Percentiles rank a stretch among this genome's conserved stretches.
These are phyloP conservation scores for Lagopus muta DNA, from an alignment of 2,113 vertebrate species.

Conservation along the genomic window DNA sequence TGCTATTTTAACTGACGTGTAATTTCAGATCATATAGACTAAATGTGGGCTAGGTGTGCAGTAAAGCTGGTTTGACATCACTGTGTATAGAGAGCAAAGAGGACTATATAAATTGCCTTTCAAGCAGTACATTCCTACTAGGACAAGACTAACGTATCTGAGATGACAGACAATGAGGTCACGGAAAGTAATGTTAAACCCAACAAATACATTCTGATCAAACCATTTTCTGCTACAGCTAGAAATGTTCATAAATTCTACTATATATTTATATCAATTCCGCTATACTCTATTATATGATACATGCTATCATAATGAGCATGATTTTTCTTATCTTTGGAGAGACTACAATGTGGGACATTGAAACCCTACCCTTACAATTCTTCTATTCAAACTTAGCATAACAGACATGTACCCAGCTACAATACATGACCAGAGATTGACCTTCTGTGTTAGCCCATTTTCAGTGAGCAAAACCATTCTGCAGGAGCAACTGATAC, in stretches of 20 bases:
- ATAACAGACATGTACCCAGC: background rate
- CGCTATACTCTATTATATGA: background rate
- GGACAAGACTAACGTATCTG: background rate
- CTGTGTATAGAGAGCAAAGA: background rate
- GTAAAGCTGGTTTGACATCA: background rate
- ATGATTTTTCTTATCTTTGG: background rate
- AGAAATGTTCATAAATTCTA: background rate
- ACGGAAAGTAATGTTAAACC: background rate
- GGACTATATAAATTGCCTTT: background rate
- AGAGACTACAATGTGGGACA: background rate
- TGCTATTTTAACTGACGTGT: background rate
- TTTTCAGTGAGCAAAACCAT: background rate
- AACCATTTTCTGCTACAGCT: background rate
- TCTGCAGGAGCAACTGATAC: background rate
- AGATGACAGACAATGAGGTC: background rate
- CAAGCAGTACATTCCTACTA: background rate
- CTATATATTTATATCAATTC: background rate
- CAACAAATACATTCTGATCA: background rate
- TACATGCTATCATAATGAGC: background rate
- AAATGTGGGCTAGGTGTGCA: background rate
- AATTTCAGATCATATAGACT: background rate
- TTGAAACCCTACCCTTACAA: background rate
- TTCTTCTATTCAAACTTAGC: background rate
- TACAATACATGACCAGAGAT: background rate
- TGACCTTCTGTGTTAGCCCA: background rate